These are phyloP conservation scores for Cacatua alba DNA, from an alignment of 2,113 vertebrate genomes.

Conservation along the genomic window DNA sequence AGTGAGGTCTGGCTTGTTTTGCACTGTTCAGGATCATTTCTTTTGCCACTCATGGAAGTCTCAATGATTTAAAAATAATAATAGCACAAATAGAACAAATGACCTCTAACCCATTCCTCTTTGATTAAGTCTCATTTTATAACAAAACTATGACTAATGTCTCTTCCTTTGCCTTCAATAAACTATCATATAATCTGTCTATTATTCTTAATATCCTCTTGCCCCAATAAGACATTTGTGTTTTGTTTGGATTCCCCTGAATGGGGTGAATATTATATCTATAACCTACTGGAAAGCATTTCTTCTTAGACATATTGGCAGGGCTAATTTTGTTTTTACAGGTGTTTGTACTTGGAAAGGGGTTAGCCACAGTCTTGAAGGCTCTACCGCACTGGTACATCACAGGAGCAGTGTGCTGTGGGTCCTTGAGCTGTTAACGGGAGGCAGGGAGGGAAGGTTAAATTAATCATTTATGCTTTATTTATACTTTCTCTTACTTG, in stretches of 20 bases:
- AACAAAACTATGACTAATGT: constrained; percentile 80
- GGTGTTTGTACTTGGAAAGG: constrained; percentile 94
- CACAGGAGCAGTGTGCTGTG: constrained; percentile 79
- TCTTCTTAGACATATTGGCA: constrained; percentile 84
- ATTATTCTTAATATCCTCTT: constrained; percentile 83
- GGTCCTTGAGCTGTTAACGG: constrained; percentile 83
- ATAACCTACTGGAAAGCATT: constrained; percentile 89
- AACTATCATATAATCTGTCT: constrained; percentile 79
- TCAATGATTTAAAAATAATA: constrained; percentile 83
- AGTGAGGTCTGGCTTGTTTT: constrained; percentile 84
- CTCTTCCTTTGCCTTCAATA: constrained; percentile 76
- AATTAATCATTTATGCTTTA: constrained; percentile 90
- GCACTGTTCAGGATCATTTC: constrained; percentile 82
- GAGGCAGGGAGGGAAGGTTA: constrained; percentile 77
- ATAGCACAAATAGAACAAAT: constrained; percentile 77
- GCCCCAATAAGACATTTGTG: constrained; percentile 83
- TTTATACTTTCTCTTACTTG: constrained; percentile 77
- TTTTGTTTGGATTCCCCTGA: constrained; percentile 90
- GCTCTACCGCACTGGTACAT: constrained; percentile 87
- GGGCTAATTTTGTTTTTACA: constrained; percentile 93
- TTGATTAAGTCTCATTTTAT: constrained; percentile 85
- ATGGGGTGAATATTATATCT: constrained; percentile 90
- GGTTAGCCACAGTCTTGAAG: constrained; percentile 88
- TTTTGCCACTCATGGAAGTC: constrained; percentile 84
- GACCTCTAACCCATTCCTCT: constrained; percentile 79